A percentile compares a stretch with the other conserved stretches of the same genome.
phyloP scores from a whole-genome alignment of 2,113 vertebrate species.

The Chaetodon auriga region DNA sequence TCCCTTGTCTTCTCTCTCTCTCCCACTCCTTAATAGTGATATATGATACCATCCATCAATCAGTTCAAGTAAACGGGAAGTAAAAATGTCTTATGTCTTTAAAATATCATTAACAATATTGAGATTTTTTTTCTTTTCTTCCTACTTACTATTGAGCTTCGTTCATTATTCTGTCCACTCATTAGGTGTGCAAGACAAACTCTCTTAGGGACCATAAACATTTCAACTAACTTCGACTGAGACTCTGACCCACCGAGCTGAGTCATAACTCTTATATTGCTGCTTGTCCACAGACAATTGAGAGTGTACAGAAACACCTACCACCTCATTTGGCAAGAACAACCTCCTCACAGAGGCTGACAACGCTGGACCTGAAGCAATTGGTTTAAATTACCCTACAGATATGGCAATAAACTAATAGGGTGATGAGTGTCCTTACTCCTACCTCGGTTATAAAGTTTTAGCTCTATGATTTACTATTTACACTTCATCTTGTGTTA shows the following conservation, averaged over 20 bases:
- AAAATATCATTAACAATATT: background rate
- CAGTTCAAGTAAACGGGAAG: conserved; percentile 14
- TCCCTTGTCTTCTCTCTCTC: background rate
- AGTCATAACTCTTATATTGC: conserved; percentile 57
- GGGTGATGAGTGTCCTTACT: conserved; percentile 49
- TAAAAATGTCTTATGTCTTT: conserved; percentile 12
- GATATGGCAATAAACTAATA: conserved; percentile 60
- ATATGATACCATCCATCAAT: background rate
- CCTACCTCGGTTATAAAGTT: conserved; percentile 46
- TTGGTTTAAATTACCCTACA: conserved; percentile 56
- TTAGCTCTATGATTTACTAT: conserved; percentile 55
- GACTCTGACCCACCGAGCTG: conserved; percentile 19
- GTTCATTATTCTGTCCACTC: conserved; percentile 35
- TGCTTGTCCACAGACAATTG: conserved; percentile 36
- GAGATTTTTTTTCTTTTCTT: background rate
- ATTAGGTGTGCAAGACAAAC: conserved; percentile 25
- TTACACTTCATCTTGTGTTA: conserved; percentile 41
- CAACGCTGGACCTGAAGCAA: conserved; percentile 48
- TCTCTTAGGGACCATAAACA: conserved; percentile 39
- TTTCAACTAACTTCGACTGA: conserved; percentile 40
- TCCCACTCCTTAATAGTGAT: background rate
- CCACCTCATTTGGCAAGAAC: conserved; percentile 57
- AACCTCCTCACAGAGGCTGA: conserved; percentile 41
- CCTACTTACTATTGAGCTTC: background rate
- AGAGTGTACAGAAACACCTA: conserved; percentile 41